Percentiles rank a stretch among this genome's conserved stretches.
Conservation (phyloP, 2,888 invertebrate genomes). For the Beris chalybata region DNA sequence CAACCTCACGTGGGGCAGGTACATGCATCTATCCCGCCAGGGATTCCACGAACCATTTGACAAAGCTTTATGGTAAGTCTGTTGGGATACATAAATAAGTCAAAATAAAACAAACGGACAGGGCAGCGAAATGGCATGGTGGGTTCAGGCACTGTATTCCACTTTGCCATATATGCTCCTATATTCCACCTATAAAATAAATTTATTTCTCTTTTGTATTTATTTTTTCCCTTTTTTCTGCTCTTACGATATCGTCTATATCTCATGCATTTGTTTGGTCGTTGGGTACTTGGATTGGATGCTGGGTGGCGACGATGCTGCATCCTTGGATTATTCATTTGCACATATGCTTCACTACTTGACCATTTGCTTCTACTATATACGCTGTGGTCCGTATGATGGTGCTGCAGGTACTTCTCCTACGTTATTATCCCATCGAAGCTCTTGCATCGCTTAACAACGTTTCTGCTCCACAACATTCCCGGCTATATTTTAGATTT, state of each 20-base stretch:
- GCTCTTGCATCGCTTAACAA: conserved; percentile 52
- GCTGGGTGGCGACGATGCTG: background rate
- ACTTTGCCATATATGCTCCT: background rate
- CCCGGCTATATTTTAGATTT: conserved; percentile 57
- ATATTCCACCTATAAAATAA: conserved; percentile 17
- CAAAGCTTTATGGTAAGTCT: conserved; percentile 54
- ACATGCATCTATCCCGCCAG: conserved; percentile 54
- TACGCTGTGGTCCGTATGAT: background rate
- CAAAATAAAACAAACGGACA: conserved; percentile 1
- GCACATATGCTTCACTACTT: conserved; percentile 23
- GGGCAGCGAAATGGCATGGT: conserved; percentile 5
- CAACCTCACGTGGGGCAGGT: conserved; percentile 56
- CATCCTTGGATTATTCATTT: conserved; percentile 13
- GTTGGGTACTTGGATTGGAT: background rate
- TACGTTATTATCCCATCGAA: conserved; percentile 57
- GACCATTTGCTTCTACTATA: background rate
- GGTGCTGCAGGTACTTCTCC: conserved; percentile 54
- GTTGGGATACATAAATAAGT: conserved; percentile 33
- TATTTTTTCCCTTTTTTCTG: conserved; percentile 23
- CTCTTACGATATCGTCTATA: conserved; percentile 21
- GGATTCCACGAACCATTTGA: conserved; percentile 57
- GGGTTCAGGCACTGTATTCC: conserved; percentile 26
- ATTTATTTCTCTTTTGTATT: conserved; percentile 23
- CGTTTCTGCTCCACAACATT: conserved; percentile 55
- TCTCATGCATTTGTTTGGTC: conserved; percentile 17